Base-by-base conservation (phyloP, 2,888 invertebrate genomes). In the Nudaria mundana region DNA sequence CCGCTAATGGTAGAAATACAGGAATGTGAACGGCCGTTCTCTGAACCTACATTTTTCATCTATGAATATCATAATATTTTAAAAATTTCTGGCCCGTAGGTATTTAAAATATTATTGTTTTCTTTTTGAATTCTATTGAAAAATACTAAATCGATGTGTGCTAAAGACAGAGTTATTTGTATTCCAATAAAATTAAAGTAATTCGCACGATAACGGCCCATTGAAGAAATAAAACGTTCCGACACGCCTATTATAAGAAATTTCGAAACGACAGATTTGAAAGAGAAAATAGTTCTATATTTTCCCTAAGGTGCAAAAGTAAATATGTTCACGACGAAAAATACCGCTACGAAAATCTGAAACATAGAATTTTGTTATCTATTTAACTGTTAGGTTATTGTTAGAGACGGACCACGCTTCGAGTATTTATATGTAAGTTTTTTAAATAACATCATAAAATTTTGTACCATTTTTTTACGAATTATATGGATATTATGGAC, bases 351-450 rank as follows among this genome's bases (percentile, higher is more conserved):
- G 49, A 12, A 56, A 43, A 82, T 82, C 86, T 86, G 86, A 79
- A 86, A 86, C 86, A 86, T 71, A 86, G 63, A 63, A 56, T 69
- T 57, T 66, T 83, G 71, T 79, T 71, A 8, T 28, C 54, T 38
- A n/a, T 62, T 63, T 42, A 43, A 63, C 57, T 44, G 35, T 48
- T 48, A 41, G 44, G 47, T 47, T 31, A 31, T 38, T 43, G 44
- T 44, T 49, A 32, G 42, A 56, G 51, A 40, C 32, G 42, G 44
- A 69, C 63, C 64, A 57, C 54, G 63, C 59, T 61, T 64, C 54
- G 10, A 32, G 37, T 35, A 37, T 32, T 31, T 14, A 30, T 15
- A 37, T n/a, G n/a, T n/a, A n/a, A n/a, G n/a, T n/a, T n/a, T n/a
- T n/a, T n/a, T n/a, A n/a, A n/a, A n/a, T n/a, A n/a, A n/a, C n/a